A percentile compares a stretch with the other conserved stretches of the same genome.
Conservation (phyloP, 1,140 invertebrate species). For the Leptinotarsa texana region DNA sequence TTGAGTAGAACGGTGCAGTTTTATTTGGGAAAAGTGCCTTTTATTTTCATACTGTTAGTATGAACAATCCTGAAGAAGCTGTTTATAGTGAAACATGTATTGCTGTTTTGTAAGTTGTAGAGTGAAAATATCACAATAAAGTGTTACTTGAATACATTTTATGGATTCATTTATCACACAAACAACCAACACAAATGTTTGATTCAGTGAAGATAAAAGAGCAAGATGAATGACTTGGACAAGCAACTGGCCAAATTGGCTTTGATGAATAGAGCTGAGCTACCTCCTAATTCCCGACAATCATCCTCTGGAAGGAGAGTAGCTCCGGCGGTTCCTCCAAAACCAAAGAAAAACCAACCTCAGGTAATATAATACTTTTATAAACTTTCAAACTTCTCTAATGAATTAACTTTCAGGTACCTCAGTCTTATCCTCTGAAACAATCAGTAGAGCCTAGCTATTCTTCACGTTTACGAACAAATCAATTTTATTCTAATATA, state of each 20-base stretch:
- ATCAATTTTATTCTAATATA: conserved; percentile 47
- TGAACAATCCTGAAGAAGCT: too few relatives aligned
- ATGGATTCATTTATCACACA: too few relatives aligned
- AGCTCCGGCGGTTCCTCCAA: conserved; percentile 77
- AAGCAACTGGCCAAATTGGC: conserved; percentile 63
- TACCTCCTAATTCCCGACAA: conserved; percentile 55
- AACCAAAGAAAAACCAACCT: conserved; percentile 74
- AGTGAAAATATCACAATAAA: too few relatives aligned
- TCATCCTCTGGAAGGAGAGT: conserved; percentile 65
- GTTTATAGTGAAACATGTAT: too few relatives aligned
- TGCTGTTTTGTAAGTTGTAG: too few relatives aligned
- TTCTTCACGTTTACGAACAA: conserved; percentile 53
- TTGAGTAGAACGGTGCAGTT: too few relatives aligned
- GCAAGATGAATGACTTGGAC: conserved; percentile 61
- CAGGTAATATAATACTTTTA: conserved; percentile 58
- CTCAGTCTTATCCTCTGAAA: conserved; percentile 53
- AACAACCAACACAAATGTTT: background rate
- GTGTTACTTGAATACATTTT: too few relatives aligned
- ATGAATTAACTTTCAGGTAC: conserved; percentile 42
- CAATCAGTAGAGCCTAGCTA: conserved; percentile 56
- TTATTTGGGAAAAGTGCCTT: too few relatives aligned
- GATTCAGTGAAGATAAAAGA: background rate
- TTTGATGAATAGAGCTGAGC: conserved; percentile 60
- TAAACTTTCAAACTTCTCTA: background rate
- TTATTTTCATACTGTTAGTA: too few relatives aligned